Percentiles rank a stretch among this genome's conserved stretches.
Conservation (phyloP, 2,797 vertebrate species). For the Pangasius djambal region DNA sequence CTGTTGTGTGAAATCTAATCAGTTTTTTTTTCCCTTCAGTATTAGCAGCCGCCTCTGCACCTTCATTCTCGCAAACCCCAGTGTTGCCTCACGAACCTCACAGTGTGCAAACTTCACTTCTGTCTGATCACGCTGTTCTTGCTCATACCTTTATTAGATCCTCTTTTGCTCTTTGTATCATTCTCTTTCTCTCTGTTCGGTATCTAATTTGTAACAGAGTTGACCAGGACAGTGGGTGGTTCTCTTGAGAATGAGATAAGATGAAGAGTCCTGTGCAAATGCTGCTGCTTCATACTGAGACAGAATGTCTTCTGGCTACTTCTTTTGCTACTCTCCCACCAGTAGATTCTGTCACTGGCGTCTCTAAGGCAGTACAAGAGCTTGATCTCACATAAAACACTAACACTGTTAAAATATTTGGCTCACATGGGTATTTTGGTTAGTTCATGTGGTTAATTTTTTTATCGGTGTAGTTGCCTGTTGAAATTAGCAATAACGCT, state of each 20-base stretch:
- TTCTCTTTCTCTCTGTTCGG: slow-evolving; percentile 25
- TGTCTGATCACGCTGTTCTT: slow-evolving; percentile 47
- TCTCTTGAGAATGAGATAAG: slow-evolving; percentile 31
- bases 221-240: slow-evolving; percentile 47
- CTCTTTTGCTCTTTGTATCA: slow-evolving; percentile 16
- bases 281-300: neutral
- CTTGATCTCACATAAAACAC: neutral
- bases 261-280: slow-evolving; percentile 20
- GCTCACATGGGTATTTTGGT: neutral
- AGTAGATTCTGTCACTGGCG: neutral
- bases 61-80: slow-evolving; percentile 42
- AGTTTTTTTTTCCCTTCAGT: slow-evolving; percentile 16
- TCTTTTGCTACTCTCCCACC: neutral
- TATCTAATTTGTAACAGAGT: slow-evolving; percentile 43
- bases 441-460: neutral
- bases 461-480: neutral
- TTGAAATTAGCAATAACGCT: neutral
- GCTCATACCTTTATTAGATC: slow-evolving; percentile 49
- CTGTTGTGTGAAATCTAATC: slow-evolving; percentile 54
- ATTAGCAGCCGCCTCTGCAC: slow-evolving; percentile 53
- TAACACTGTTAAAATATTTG: neutral
- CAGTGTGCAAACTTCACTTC: slow-evolving; percentile 36
- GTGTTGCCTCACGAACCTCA: slow-evolving; percentile 45
- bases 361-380: neutral
- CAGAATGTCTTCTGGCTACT: slow-evolving; percentile 3